These are phyloP conservation scores for Orthosia gothica DNA, from an alignment of 2,888 invertebrate species.

Conservation along the genomic window DNA sequence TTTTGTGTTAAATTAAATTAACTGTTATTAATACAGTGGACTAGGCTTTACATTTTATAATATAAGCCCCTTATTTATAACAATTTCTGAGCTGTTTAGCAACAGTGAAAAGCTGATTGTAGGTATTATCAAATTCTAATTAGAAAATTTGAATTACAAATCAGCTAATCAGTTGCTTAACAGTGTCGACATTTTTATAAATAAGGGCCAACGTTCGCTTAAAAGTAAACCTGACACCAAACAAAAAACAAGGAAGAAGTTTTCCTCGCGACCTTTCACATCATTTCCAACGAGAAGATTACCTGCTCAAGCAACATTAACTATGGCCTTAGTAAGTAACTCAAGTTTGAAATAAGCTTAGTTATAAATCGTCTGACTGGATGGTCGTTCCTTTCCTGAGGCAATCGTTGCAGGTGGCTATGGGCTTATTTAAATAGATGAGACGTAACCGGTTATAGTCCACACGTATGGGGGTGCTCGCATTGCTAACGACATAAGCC, in stretches of 20 bases:
- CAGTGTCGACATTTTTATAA: too few species aligned
- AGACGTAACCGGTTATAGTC: background rate
- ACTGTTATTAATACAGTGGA: background rate
- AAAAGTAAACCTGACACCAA: slow-evolving; percentile 24
- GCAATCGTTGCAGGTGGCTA: slow-evolving; percentile 12
- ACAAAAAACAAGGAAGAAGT: slow-evolving; percentile 39
- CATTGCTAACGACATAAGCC: background rate
- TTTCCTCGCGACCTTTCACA: slow-evolving; percentile 13
- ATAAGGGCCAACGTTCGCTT: slow-evolving; percentile 13
- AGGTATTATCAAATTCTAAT: too few species aligned
- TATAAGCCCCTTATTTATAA: too few species aligned
- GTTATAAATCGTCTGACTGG: slow-evolving; percentile 21
- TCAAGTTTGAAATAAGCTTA: slow-evolving; percentile 29
- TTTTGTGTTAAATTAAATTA: background rate
- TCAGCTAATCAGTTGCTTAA: too few species aligned
- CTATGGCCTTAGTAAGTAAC: slow-evolving; percentile 5
- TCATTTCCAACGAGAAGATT: slow-evolving; percentile 32
- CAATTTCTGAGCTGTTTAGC: too few species aligned
- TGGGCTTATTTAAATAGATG: slow-evolving; percentile 22
- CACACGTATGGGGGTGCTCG: background rate
- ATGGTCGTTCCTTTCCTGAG: background rate
- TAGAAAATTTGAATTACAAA: too few species aligned
- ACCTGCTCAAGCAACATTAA: slow-evolving; percentile 36
- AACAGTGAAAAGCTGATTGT: too few species aligned
- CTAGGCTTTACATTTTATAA: too few species aligned